Base-by-base conservation (phyloP, 2,888 invertebrate species). In the Tanaodytes sp. region DNA sequence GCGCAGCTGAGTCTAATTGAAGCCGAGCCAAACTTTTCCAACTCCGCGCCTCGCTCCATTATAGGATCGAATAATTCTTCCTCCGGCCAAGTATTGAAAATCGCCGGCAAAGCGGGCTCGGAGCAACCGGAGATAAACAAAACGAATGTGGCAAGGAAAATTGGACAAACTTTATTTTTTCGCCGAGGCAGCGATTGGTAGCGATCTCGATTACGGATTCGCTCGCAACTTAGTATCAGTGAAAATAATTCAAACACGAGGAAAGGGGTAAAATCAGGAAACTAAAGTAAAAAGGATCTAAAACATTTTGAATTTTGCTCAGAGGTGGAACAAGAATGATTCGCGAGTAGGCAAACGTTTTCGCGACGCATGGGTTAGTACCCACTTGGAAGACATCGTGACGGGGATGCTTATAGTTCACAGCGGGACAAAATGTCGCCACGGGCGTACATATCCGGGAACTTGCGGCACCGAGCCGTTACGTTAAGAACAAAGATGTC, bases 351-450 rank as follows among this genome's bases (percentile, higher is more conserved):
- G 66, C 55, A 39, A 68, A 54, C 66, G 40, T 46, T 58, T 39
- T 37, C 68, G 70, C 73, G 75, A 77, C 78, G 77, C 76, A 81
- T 80, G 73, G 79, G 80, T 76, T 72, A 75, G n/a, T n/a, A n/a
- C n/a, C n/a, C n/a, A n/a, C n/a, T n/a, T n/a, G n/a, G n/a, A n/a
- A n/a, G n/a, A n/a, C n/a, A n/a, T n/a, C n/a, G n/a, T n/a, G n/a
- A n/a, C n/a, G n/a, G n/a, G n/a, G n/a, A n/a, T n/a, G n/a, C n/a
- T n/a, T n/a, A n/a, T n/a, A n/a, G n/a, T n/a, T n/a, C n/a, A 70
- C 58, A 18, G 54, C 27, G 36, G 40, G 9, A 54, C 40, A 52
- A 54, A 55, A 59, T 54, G 61, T 61, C 55, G 36, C 57, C 52
- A 15, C 15, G 15, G 58, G 49, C 59, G 52, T 58, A 46, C 51